Base-by-base conservation (phyloP, 1,140 invertebrate species). In the Homalodisca vitripennis region DNA sequence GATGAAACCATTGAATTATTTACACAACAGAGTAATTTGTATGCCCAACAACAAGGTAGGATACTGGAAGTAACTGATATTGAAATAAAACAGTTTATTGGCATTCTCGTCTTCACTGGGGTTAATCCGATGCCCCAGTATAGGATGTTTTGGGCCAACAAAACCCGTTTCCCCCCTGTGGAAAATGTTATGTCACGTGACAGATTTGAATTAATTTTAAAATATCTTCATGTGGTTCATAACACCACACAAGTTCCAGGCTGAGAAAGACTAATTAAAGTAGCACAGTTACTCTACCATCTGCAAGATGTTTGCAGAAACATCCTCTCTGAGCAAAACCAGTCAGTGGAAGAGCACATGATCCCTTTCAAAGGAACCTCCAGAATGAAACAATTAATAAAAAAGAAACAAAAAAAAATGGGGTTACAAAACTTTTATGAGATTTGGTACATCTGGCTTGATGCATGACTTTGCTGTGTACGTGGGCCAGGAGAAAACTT, bases 351-450 rank as follows among this genome's bases (percentile, higher is more conserved):
- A n/a, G n/a, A n/a, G n/a, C n/a, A n/a, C n/a, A n/a, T n/a, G n/a
- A 78, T 74, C 68, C 24, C 77, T 47, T 73, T 73, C 12, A 78
- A 80, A 73, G 62, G 75, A 27, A 65, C 29, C 0, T 74, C 74
- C 71, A 73, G 72, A 27, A 66, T 79, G 62, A 78, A 69, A 48
- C 77, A 78, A 66, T 79, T 78, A 67, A 53, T 78, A 0, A 74
- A 77, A 41, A 75, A 75, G n/a, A 79, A n/a, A n/a, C n/a, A n/a
- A n/a, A n/a, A 79, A 69, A 75, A 78, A 78, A 72, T 78, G 73
- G 73, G 76, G 75, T 29, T 78, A 68, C 51, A 78, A 79, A 67
- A 32, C 78, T 17, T 75, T 70, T 47, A 73, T 77, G 31, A 31
- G 76, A n/a, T 70, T 60, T 65, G 47, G 67, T 51, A 14, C 47